Evolutionary conservation across 2,888 invertebrate species (phyloP).

Genomic region (Calameuta idolon): DNA sequence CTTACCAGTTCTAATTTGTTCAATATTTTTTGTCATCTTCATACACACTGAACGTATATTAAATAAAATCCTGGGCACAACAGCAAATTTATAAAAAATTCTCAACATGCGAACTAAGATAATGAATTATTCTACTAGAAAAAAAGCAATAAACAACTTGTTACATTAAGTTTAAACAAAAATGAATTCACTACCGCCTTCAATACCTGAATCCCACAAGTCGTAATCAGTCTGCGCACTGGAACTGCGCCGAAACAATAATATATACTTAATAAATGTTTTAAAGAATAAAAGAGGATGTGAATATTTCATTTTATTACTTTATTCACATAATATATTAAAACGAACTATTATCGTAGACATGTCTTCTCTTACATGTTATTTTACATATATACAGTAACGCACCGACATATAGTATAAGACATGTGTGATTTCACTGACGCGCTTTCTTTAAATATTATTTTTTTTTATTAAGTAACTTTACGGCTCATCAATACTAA

Average conservation of each 20-base stretch:
- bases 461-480: background rate
- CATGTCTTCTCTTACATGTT: background rate
- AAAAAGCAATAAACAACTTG: background rate
- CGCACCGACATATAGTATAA: background rate
- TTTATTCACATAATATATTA: slow-evolving; percentile 21
- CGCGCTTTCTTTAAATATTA: background rate
- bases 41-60: background rate
- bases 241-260: slow-evolving; percentile 9
- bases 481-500: background rate
- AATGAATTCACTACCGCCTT: background rate
- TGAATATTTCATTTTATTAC: background rate
- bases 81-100: background rate
- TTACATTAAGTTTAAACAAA: background rate
- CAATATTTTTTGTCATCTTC: slow-evolving; percentile 21
- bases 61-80: background rate
- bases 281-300: background rate
- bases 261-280: slow-evolving; percentile 6
- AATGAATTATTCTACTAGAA: background rate
- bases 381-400: slow-evolving; percentile 23
- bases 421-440: background rate
- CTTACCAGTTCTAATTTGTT: slow-evolving; percentile 58
- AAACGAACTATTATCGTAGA: background rate
- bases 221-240: background rate
- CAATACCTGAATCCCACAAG: background rate
- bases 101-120: background rate